Evolutionary conservation across 2,888 invertebrate genomes (phyloP).

Genomic region (Pristionchus arcanus): DNA sequence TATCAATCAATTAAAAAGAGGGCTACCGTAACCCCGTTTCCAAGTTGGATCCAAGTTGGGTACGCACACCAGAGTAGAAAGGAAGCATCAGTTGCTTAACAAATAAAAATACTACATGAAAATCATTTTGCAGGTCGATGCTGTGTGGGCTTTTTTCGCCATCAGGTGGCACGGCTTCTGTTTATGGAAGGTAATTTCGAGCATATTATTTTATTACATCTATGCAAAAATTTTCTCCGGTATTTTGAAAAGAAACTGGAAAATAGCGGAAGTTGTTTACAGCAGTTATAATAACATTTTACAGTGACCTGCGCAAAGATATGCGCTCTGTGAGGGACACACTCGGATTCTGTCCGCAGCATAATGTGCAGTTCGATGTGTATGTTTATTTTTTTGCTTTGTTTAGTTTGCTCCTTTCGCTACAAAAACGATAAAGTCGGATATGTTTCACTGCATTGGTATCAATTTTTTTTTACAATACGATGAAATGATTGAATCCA

Average conservation of each 20-base stretch:
- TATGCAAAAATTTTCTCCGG: too few species aligned
- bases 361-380: constrained; percentile 87
- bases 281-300: background rate
- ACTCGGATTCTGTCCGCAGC: constrained; percentile 91
- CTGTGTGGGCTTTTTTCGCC: constrained; percentile 86
- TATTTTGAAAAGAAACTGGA: background rate
- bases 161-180: constrained; percentile 86
- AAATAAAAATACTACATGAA: too few species aligned
- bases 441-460: too few species aligned
- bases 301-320: constrained; percentile 80
- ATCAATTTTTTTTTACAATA: too few species aligned
- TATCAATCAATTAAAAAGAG: too few species aligned
- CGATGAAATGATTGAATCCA: too few species aligned
- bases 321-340: constrained; percentile 85
- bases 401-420: background rate
- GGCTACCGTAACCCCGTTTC: too few species aligned
- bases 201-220: too few species aligned
- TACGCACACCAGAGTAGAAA: too few species aligned
- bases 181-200: constrained; percentile 84
- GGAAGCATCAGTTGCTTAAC: too few species aligned
- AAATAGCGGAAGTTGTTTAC: background rate
- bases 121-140: constrained; percentile 69
- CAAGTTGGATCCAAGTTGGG: too few species aligned
- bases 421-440: too few species aligned
- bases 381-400: constrained; percentile 68